These are phyloP conservation scores for Antitype chi DNA, from an alignment of 2,888 invertebrate species.

Conservation along the genomic window DNA sequence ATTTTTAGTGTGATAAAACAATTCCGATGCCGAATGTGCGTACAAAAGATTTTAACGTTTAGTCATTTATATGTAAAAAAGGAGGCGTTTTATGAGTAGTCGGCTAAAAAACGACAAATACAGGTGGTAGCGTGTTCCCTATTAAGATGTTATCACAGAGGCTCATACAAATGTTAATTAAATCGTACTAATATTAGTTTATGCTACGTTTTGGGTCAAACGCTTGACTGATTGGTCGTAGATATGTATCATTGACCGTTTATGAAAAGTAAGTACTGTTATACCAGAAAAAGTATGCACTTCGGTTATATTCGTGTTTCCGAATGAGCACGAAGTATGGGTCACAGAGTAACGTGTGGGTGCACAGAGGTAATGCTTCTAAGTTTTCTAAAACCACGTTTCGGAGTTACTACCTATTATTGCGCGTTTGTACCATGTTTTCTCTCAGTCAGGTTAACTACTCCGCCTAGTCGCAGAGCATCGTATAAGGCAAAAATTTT, in stretches of 20 bases:
- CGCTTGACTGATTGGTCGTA: slow-evolving; percentile 49
- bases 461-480: background rate
- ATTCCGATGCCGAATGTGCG: background rate
- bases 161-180: slow-evolving; percentile 63
- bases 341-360: background rate
- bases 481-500: background rate
- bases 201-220: slow-evolving; percentile 57
- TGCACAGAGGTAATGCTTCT: background rate
- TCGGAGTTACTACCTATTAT: background rate
- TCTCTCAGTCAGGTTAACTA: background rate
- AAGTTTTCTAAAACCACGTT: too few species aligned
- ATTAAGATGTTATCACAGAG: slow-evolving; percentile 60
- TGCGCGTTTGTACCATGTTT: too few species aligned
- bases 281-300: background rate
- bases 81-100: slow-evolving; percentile 19
- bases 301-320: background rate
- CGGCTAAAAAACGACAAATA: slow-evolving; percentile 34
- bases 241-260: slow-evolving; percentile 42
- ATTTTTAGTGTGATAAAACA: background rate
- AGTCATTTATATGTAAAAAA: background rate
- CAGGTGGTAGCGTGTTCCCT: slow-evolving; percentile 47
- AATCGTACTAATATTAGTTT: slow-evolving; percentile 63
- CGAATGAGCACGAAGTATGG: background rate
- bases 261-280: slow-evolving; percentile 5
- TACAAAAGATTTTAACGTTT: background rate